Base-by-base conservation (phyloP, 2,797 vertebrate species). In the Centroberyx gerrardi region DNA sequence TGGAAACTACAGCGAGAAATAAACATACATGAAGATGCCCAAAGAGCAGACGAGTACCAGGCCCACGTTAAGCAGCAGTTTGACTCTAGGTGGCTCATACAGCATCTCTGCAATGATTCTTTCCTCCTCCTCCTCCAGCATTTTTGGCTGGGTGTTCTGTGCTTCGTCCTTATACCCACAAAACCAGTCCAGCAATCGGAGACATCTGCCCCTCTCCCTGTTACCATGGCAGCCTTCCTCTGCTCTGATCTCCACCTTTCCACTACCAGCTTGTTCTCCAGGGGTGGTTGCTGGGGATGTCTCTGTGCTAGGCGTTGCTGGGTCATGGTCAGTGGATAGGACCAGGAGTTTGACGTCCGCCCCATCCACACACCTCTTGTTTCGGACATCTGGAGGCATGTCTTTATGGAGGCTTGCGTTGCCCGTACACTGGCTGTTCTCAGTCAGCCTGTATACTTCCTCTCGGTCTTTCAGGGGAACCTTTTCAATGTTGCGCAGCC, bases 11-110 rank as follows among this genome's bases (percentile, higher is more conserved):
- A 99, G 91, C 78, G 98, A 98, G 85, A 99, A 99, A 96, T 97
- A 99, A 87, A 99, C 94, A 93, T 98, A 99, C 97, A 99, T 96
- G 90, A 98, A 97, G 90, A 99, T 92, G 66, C 97, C 98, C 92
- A 99, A 81, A 0, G 92, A 96, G 92, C 97, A 98, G 78, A 99
- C 97, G 12, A 93, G 84, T 15, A 97, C 3, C 76, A 99, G 95
- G 84, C 96, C 96, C 68, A 92, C 12, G 90, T 99, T 99, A 55
- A 99, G 95, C 77, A 98, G 62, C 55, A 97, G 51, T 92, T 96
- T 98, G 68, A 96, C 93, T 90, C 92, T 94, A 0, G 96, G 96
- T 54, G 96, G 92, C 90, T 99, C 98, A 40, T 99, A 95, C 88
- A 99, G 92, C 96, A 98, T 96, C 88, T 97, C 94, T 71, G 95